Evolutionary conservation across 2,113 vertebrate genomes (phyloP).

Genomic region (Dromiciops gliroides): DNA sequence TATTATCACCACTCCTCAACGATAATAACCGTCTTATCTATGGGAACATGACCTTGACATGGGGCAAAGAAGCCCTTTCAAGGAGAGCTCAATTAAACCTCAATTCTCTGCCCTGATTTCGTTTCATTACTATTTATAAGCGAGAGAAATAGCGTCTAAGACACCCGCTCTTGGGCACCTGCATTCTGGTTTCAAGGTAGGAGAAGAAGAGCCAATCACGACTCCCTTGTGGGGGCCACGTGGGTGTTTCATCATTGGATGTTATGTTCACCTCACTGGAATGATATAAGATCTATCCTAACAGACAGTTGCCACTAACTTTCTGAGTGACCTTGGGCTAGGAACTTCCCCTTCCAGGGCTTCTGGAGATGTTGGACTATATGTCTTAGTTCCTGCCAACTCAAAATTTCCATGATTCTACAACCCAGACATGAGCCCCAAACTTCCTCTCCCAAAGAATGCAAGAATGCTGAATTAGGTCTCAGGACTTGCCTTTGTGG

Average conservation of each 20-base stretch:
- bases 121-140: conserved; percentile 87
- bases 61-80: conserved; percentile 78
- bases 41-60: conserved; percentile 86
- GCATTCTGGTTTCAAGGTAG: conserved; percentile 76
- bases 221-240: conserved; percentile 58
- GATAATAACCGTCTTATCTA: conserved; percentile 83
- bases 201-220: conserved; percentile 66
- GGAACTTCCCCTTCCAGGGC: neutral
- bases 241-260: conserved; percentile 67
- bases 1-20: conserved; percentile 79
- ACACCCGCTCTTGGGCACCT: conserved; percentile 74
- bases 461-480: neutral
- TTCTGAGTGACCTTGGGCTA: neutral
- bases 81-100: conserved; percentile 88
- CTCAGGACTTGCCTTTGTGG: neutral
- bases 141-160: conserved; percentile 55
- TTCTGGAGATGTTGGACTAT: neutral
- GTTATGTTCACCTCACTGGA: conserved; percentile 68
- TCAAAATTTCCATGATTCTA: neutral
- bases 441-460: neutral
- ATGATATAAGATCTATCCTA: neutral
- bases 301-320: neutral
- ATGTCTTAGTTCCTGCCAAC: neutral
- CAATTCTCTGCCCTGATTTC: conserved; percentile 83
- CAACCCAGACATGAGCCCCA: neutral